Evolutionary conservation across 2,888 invertebrate species (phyloP), one percentile per base, ranked within the genome.

Genomic region (Chalcosyrphus nemorum): DNA sequence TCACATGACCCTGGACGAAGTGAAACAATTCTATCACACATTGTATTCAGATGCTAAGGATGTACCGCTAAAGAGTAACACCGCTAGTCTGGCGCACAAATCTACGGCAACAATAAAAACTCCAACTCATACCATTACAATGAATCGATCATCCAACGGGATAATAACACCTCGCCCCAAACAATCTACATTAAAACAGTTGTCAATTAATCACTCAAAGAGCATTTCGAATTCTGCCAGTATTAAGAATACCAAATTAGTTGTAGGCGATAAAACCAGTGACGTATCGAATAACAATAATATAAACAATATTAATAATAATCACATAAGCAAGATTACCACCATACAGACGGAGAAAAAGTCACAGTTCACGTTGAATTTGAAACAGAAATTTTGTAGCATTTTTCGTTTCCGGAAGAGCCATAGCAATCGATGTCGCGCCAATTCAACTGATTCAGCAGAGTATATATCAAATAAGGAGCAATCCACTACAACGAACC

Each of bases 311-410:
- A 86, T 86, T 38, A 88, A 88, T 68, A 88, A 88, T 52, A 84
- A 80, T 65, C 57, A 71, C 11, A 81, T 86, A 27, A 87, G 86
- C 17, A 84, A 86, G 21, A 91, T 89, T 81, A 88, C 88, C 45
- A 72, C 88, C 45, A 72, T 89, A 78, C 88, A 89, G 24, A 86
- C 87, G 32, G 91, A 94, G 63, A 95, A 95, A 89, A 95, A 95
- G 90, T 94, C 95, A 11, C 93, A 95, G 87, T 94, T 96, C 89
- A 95, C 96, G 3, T 90, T 95, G 74, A 95, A 95, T 91, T 93
- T 97, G 80, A 97, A 96, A 91, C 96, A 96, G 90, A 96, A 96
- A 56, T 93, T 97, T 89, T 97, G 96, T 91, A 96, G 96, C 92
- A 94, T 97, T 90, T 97, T 97, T 91, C 94, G 95, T 88, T 95